Base-by-base conservation (phyloP, 2,888 invertebrate species). In the Drosophila yooni region DNA sequence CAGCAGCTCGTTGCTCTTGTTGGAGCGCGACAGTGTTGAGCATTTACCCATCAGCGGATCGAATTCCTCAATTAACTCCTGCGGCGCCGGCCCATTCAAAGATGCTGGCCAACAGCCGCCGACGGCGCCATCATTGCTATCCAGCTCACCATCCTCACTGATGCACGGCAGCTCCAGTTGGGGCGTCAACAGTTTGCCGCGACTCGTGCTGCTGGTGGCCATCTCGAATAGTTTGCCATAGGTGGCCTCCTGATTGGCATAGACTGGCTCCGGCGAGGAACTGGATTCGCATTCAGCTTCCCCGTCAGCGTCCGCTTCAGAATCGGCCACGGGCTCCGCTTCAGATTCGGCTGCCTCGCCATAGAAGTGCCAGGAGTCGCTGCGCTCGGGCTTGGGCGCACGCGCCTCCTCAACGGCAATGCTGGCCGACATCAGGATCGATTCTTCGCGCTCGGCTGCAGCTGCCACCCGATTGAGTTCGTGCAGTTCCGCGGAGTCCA, bases 41-140 rank as follows among this genome's bases (percentile, higher is more conserved):
- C 81, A 84, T 67, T 79, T 92, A 70, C 76, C 83, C 27, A 76
- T 88, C 31, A 95, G 92, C 2, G 96, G 96, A 93, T 96, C 96
- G 93, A 96, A 96, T 92, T 96, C 96, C 91, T 95, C 94, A 57
- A 96, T 95, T n/a, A 96, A 94, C 88, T 96, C 95, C 81, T 81
- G 90, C 0, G 89, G 70, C 15, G 64, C 33, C 6, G 73, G 46
- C 1, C 57, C 8, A 25, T 46, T 29, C 1, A 21, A 8, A 18
- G 63, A 27, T 34, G 59, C n/a, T 0, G 57, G 31, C 54, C 66
- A 67, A 1, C 80, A 63, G 0, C 82, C 91, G 1, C 91, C 92
- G 1, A 90, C 89, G 0, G 92, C 91, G 5, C 91, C 89, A 18
- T 89, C 88, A 25, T 46, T 69, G 68, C 79, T 75, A 11, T 84